Conservation (phyloP, 2,888 invertebrate species). For the Lithophane leautieri region DNA sequence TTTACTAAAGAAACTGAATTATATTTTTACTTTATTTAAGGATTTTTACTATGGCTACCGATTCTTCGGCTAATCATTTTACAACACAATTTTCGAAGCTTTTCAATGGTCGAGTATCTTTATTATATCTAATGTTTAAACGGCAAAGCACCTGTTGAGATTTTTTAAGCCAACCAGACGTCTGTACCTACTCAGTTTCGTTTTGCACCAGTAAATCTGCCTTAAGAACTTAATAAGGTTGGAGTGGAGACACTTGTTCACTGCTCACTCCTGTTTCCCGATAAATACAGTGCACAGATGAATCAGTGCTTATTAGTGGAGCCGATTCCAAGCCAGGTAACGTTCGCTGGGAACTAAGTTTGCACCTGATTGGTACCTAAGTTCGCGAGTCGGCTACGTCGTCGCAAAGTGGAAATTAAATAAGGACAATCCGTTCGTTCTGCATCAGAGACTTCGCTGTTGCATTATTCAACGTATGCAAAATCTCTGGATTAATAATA, state of each 20-base stretch:
- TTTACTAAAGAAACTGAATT: slow-evolving; percentile 33
- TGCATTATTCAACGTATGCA: slow-evolving; percentile 87
- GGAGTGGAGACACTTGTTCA: slow-evolving; percentile 36
- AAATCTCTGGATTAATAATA: slow-evolving; percentile 85
- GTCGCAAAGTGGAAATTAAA: slow-evolving; percentile 81
- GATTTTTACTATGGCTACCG: neutral
- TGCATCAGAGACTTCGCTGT: slow-evolving; percentile 77
- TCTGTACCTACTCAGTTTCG: neutral
- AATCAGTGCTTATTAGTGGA: slow-evolving; percentile 61
- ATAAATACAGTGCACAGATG: slow-evolving; percentile 59
- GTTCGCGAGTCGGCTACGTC: slow-evolving; percentile 70
- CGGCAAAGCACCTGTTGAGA: slow-evolving; percentile 44
- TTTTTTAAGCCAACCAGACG: slow-evolving; percentile 29
- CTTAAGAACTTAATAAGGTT: slow-evolving; percentile 25
- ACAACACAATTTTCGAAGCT: neutral
- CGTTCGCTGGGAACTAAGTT: slow-evolving; percentile 70
- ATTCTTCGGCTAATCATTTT: neutral
- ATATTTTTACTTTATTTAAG: slow-evolving; percentile 17
- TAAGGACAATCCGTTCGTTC: slow-evolving; percentile 83
- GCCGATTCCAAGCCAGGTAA: slow-evolving; percentile 60
- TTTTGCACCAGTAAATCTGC: slow-evolving; percentile 37
- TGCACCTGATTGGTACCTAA: slow-evolving; percentile 73
- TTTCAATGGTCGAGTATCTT: neutral
- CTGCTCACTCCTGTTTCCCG: slow-evolving; percentile 42
- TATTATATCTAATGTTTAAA: slow-evolving; percentile 1